Percentiles rank a stretch among this genome's conserved stretches.
Conservation (phyloP, 2,888 invertebrate genomes). For the Noctua fimbriata region DNA sequence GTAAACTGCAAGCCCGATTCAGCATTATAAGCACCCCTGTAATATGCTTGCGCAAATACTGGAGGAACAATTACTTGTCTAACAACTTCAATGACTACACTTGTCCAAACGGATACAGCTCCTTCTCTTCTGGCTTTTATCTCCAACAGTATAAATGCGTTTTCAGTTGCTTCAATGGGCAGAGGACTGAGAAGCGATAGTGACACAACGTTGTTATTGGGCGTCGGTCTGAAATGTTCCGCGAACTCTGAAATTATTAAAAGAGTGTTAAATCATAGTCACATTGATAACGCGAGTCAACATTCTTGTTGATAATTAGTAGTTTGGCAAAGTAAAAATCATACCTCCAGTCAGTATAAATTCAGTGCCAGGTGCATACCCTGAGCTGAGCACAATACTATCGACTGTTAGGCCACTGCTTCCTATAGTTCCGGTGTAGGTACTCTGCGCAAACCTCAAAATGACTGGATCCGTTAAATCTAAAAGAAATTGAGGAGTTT, state of each 20-base stretch:
- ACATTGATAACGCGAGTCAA: not conserved
- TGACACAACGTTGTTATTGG: conserved; percentile 65
- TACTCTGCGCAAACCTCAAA: no score
- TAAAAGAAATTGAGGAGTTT: no score
- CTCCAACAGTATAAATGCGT: conserved; percentile 76
- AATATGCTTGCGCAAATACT: conserved; percentile 74
- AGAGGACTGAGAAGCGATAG: conserved; percentile 64
- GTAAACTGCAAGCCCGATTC: conserved; percentile 69
- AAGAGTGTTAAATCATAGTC: not conserved
- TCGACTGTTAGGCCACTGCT: no score
- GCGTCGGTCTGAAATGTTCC: conserved; percentile 68
- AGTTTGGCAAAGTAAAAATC: no score
- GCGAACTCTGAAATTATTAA: conserved; percentile 72
- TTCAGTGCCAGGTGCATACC: no score
- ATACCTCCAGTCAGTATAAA: no score
- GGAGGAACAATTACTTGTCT: conserved; percentile 67
- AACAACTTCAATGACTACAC: conserved; percentile 74
- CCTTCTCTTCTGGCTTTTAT: conserved; percentile 78
- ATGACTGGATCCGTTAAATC: no score
- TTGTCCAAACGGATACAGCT: conserved; percentile 74
- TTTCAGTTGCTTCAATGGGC: conserved; percentile 67
- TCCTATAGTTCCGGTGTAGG: no score
- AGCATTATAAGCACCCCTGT: conserved; percentile 71
- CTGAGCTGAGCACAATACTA: no score
- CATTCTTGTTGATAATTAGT: no score